Conservation (phyloP, 2,797 vertebrate genomes). For the Simalia tracyae region DNA sequence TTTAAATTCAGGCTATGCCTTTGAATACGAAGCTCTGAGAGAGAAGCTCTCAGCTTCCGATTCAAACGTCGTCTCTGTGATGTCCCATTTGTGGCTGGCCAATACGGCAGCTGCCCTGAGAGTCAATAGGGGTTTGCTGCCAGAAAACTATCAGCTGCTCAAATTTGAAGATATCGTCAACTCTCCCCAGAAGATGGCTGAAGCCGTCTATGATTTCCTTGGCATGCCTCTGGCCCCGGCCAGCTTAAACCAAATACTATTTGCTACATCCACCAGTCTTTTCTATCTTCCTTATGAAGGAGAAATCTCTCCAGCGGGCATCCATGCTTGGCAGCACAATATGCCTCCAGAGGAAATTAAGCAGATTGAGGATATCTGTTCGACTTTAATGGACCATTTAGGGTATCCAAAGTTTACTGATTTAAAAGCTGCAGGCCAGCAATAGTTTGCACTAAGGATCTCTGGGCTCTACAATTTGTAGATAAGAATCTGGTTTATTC, state of each 20-base stretch:
- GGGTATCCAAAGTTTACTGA: slow-evolving; percentile 85
- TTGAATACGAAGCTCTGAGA: slow-evolving; percentile 84
- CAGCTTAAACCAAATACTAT: slow-evolving; percentile 92
- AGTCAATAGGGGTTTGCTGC: slow-evolving; percentile 77
- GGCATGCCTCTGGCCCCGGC: slow-evolving; percentile 89
- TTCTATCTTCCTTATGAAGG: slow-evolving; percentile 94
- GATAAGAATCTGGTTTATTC: slow-evolving; percentile 77
- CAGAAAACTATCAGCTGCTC: slow-evolving; percentile 80
- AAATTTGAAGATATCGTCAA: slow-evolving; percentile 92
- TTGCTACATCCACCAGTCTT: slow-evolving; percentile 93
- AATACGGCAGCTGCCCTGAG: slow-evolving; percentile 87
- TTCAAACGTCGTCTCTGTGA: slow-evolving; percentile 79
- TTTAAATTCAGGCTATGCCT: slow-evolving; percentile 75
- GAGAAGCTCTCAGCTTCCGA: slow-evolving; percentile 79
- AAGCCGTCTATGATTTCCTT: slow-evolving; percentile 87
- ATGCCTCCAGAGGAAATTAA: slow-evolving; percentile 86
- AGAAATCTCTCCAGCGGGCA: slow-evolving; percentile 86
- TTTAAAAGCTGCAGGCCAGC: slow-evolving; percentile 87
- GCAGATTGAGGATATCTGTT: slow-evolving; percentile 87
- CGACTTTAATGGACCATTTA: slow-evolving; percentile 85
- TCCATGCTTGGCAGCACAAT: slow-evolving; percentile 85
- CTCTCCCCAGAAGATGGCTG: slow-evolving; percentile 84
- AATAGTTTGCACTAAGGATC: slow-evolving; percentile 85
- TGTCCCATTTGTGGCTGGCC: slow-evolving; percentile 92
- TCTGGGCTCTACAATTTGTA: slow-evolving; percentile 65